Evolutionary conservation across 2,888 invertebrate species (phyloP).

Genomic region (Diarsia brunnea): DNA sequence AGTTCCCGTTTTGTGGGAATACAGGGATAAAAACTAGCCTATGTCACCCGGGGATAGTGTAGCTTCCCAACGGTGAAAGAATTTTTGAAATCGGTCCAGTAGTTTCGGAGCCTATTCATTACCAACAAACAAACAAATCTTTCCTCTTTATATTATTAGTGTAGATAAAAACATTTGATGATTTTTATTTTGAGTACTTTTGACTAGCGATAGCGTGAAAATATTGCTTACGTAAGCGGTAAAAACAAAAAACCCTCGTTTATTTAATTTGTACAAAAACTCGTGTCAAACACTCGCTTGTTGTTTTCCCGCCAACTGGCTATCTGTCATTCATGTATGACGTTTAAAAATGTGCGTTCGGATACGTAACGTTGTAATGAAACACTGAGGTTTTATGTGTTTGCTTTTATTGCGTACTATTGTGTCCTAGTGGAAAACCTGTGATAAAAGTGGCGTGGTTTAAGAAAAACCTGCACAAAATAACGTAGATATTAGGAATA

Average conservation of each 20-base stretch:
- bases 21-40: too few species aligned
- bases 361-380: constrained; percentile 55
- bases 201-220: constrained; percentile 1
- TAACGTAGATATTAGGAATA: background rate
- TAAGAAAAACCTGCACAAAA: background rate
- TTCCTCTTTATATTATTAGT: too few species aligned
- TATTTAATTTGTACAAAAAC: constrained; percentile 30
- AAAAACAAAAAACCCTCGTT: constrained; percentile 22
- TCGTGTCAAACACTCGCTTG: constrained; percentile 37
- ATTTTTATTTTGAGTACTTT: background rate
- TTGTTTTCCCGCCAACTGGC: constrained; percentile 52
- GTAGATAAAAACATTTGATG: background rate
- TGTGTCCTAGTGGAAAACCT: background rate
- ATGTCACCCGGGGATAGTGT: too few species aligned
- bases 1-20: too few species aligned
- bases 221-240: background rate
- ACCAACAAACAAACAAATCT: too few species aligned
- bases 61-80: too few species aligned
- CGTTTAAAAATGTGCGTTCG: constrained; percentile 65
- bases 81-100: too few species aligned
- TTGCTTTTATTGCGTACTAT: constrained; percentile 14
- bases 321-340: constrained; percentile 68
- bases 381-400: constrained; percentile 31
- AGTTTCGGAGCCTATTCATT: too few species aligned
- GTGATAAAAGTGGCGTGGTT: background rate